Percentiles rank a stretch among this genome's conserved stretches.
Evolutionary conservation across 2,888 invertebrate genomes (phyloP).

Genomic region (Tryphoninae sp.): DNA sequence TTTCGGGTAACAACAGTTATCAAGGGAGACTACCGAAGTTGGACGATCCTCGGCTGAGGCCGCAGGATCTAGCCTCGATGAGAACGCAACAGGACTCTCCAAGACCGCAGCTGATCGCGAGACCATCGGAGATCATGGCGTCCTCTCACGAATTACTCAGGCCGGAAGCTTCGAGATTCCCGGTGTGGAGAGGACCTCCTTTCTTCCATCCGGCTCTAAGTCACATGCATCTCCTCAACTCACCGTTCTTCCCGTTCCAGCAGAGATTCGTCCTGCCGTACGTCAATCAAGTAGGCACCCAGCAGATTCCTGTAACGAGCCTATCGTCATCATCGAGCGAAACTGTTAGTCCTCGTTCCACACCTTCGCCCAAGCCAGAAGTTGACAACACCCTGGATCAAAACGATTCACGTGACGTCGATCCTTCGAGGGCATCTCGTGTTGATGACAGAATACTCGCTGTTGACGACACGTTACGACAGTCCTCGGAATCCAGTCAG

Average conservation of each 20-base stretch:
- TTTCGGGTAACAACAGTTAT: conserved; percentile 68
- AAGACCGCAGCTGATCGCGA: conserved; percentile 64
- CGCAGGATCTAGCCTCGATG: conserved; percentile 69
- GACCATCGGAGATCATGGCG: conserved; percentile 69
- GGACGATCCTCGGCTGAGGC: conserved; percentile 70
- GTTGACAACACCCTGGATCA: conserved; percentile 65
- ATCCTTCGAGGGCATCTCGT: conserved; percentile 24
- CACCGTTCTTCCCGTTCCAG: conserved; percentile 78
- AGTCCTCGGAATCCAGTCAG: conserved; percentile 38
- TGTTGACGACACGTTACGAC: background rate
- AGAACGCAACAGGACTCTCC: conserved; percentile 69
- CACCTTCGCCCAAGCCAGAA: conserved; percentile 75
- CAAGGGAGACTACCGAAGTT: conserved; percentile 71
- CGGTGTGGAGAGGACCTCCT: conserved; percentile 76
- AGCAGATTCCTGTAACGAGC: conserved; percentile 72
- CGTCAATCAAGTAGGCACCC: conserved; percentile 73
- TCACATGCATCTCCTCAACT: conserved; percentile 77
- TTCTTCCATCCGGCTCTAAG: conserved; percentile 77
- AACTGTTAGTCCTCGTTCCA: conserved; percentile 76
- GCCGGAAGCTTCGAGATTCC: conserved; percentile 76
- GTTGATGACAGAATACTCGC: conserved; percentile 53
- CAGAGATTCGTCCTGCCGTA: conserved; percentile 78
- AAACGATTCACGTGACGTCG: conserved; percentile 41
- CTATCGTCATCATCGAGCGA: conserved; percentile 77
- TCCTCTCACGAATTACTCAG: conserved; percentile 75